phyloP scores from a whole-genome alignment of 2,113 vertebrate species.

The Natator depressus region DNA sequence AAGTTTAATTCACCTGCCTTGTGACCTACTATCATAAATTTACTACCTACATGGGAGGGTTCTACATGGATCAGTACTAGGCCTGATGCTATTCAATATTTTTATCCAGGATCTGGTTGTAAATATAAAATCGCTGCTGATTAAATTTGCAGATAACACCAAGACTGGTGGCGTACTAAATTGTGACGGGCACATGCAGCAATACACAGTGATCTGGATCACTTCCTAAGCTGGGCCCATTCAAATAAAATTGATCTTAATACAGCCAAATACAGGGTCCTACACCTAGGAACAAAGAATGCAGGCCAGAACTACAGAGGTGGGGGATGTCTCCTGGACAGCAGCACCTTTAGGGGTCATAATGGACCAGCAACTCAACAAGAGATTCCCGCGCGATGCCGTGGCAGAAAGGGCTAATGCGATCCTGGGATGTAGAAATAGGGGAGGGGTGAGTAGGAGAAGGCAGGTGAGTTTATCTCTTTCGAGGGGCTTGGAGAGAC shows the following conservation, averaged over 20 bases:
- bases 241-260: background rate
- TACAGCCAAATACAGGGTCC: background rate
- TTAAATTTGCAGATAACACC: fast-evolving
- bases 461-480: too few relatives aligned
- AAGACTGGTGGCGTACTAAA: background rate
- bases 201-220: background rate
- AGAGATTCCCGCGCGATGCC: background rate
- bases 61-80: background rate
- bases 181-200: background rate
- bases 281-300: too few relatives aligned
- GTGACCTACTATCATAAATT: background rate
- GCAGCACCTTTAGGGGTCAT: background rate
- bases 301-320: too few relatives aligned
- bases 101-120: background rate
- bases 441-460: background rate
- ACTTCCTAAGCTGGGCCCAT: background rate
- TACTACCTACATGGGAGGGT: background rate
- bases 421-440: background rate
- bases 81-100: background rate
- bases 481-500: background rate
- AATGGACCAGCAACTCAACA: background rate
- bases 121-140: background rate
- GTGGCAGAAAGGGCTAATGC: background rate
- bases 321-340: background rate
- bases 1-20: background rate